Evolutionary conservation across 2,888 invertebrate genomes (phyloP).

Genomic region (Rhagonycha lutea): DNA sequence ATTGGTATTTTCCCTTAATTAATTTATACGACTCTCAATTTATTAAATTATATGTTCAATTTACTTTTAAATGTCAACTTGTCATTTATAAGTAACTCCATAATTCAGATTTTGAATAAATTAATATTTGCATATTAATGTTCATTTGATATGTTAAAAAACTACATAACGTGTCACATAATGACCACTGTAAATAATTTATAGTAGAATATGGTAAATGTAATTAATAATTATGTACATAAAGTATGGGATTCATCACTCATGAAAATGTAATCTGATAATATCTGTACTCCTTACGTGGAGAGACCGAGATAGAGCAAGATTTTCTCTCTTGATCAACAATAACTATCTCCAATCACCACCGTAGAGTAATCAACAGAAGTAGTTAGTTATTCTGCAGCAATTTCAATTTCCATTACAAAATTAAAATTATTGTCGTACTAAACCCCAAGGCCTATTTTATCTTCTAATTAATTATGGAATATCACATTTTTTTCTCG

Average conservation of each 20-base stretch:
- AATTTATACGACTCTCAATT: neutral
- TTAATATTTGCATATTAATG: neutral
- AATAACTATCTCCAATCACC: neutral
- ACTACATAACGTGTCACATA: neutral
- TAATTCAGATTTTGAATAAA: neutral
- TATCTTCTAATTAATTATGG: neutral
- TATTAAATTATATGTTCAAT: neutral
- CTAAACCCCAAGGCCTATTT: neutral
- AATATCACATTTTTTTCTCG: neutral
- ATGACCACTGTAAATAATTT: neutral
- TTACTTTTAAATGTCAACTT: neutral
- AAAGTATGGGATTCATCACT: neutral
- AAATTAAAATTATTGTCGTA: neutral
- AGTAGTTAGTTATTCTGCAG: neutral
- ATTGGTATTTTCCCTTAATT: neutral
- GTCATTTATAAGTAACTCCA: neutral
- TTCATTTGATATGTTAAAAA: neutral
- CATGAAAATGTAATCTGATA: neutral
- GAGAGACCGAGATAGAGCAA: neutral
- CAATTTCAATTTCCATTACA: neutral
- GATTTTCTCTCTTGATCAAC: constrained; percentile 2
- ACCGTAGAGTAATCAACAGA: neutral
- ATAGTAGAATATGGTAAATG: neutral
- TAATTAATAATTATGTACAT: neutral
- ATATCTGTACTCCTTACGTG: neutral